A percentile compares a stretch with the other conserved stretches of the same genome.
Conservation (phyloP, 2,888 invertebrate genomes). For the Limnephilus auricula region DNA sequence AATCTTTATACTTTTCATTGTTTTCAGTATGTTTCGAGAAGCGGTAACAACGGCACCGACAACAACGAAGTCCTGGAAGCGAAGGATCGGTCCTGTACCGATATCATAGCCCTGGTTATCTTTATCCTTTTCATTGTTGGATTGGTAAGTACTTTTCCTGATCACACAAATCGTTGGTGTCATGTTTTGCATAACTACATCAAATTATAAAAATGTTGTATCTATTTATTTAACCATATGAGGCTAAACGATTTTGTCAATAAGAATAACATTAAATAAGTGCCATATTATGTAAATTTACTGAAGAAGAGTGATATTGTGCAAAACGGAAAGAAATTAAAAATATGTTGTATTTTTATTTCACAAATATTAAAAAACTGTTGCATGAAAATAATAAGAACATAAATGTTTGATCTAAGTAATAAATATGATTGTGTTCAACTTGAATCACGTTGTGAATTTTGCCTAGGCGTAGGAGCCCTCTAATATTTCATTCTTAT, state of each 20-base stretch:
- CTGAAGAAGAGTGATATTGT: no score
- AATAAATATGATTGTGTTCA: background rate
- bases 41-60: background rate
- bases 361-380: background rate
- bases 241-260: no score
- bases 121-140: conserved; percentile 76
- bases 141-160: conserved; percentile 73
- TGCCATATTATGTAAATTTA: no score
- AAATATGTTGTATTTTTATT: background rate
- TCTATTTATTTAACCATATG: no score
- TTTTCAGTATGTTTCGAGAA: conserved; percentile 28
- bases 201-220: background rate
- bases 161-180: no score
- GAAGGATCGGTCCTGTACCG: conserved; percentile 74
- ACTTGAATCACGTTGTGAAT: background rate
- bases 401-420: background rate
- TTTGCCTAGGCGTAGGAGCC: background rate
- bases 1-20: no score
- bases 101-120: conserved; percentile 76
- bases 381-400: no score
- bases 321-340: background rate
- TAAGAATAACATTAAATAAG: no score
- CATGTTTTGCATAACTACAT: background rate
- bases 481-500: background rate
- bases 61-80: conserved; percentile 54